Evolutionary conservation across 2,113 vertebrate species (phyloP), one percentile per base, ranked within the genome.

Genomic region (Syrrhaptes paradoxus): DNA sequence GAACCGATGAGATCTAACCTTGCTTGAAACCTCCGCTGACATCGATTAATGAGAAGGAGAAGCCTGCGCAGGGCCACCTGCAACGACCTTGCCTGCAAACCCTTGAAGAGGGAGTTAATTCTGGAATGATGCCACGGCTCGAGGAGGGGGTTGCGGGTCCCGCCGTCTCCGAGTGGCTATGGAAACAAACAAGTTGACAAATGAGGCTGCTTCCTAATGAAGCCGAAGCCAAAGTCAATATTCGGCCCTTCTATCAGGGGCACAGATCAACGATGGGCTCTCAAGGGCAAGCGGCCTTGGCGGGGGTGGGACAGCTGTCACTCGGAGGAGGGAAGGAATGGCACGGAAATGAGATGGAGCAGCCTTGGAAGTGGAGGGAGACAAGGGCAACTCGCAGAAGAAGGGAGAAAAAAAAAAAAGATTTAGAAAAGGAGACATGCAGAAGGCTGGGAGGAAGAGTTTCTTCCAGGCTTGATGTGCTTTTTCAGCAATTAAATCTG

Each of bases 161-260:
- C 1, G 29, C 46, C 7, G 0, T 15, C 66, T 87, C 71, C 85
- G 2, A 57, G 87, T 74, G 79, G 93, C 90, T 89, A 75, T 81
- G 13, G 95, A 49, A 93, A 89, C 94, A 96, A 95, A 95, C 90
- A 95, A 83, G 92, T 79, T 97, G 96, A 97, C 96, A 97, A 95
- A 95, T 95, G 94, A 97, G 95, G 85, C 95, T 96, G 96, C 90
- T 48, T 91, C 92, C 61, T 96, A 96, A 97, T 68, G 95, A 95
- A 85, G 93, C 94, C 0, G 1, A 87, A 96, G 95, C 91, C 95
- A 90, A 95, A 97, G 96, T 96, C 96, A 94, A 96, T 97, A 96
- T 81, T 55, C 11, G 17, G 94, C 74, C 92, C 75, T 94, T 95
- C 96, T 95, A 96, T 96, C 96, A 85, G 90, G 90, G 90, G 94